Evolutionary conservation across 2,888 invertebrate genomes (phyloP), one percentile per base, ranked within the genome.

Genomic region (Phorcus lineatus): DNA sequence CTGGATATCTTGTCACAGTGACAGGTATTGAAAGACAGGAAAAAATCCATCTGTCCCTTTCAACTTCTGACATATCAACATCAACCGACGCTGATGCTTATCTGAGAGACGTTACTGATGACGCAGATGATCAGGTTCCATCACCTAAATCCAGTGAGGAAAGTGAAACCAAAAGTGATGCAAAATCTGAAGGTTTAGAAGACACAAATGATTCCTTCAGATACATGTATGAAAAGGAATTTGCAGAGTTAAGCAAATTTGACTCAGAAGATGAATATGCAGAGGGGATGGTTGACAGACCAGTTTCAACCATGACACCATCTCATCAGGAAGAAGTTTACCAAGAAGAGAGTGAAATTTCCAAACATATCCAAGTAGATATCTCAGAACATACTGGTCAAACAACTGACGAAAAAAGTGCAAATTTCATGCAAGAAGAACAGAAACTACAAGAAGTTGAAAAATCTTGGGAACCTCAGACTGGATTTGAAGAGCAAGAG

Each of bases 1-100:
- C 74, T 16, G 52, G 52, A 16, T 74, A 52, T 52, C 74, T 74
- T 19, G 74, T 74, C 0, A 74, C 74, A 19, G 74, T 74, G 52
- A 74, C 52, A 9, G 74, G 24, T 16, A 74, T 74, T 16, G 47
- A 74, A 24, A 40, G 74, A 52, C 47, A 24, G 13, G 47, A 52
- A 24, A 40, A 74, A 17, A 74, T 74, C 22, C 47, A 74, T 40
- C 24, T 74, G 74, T 74, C 74, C 6, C 11, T 74, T 4, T 74
- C 74, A 24, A 53, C 40, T 17, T 74, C 74, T 52, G 74, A 74
- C 24, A 13, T 52, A 16, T 74, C 74, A 2, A 74, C 24, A 19
- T 40, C 47, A n/a, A 52, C 40, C 17, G 52, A 52, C 52, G 47
- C 52, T 40, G 74, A 74, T 74, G 74, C 40, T 22, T 24, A 74